These are phyloP conservation scores for Hyphantria cunea DNA, from an alignment of 1,140 invertebrate genomes.

Conservation along the genomic window DNA sequence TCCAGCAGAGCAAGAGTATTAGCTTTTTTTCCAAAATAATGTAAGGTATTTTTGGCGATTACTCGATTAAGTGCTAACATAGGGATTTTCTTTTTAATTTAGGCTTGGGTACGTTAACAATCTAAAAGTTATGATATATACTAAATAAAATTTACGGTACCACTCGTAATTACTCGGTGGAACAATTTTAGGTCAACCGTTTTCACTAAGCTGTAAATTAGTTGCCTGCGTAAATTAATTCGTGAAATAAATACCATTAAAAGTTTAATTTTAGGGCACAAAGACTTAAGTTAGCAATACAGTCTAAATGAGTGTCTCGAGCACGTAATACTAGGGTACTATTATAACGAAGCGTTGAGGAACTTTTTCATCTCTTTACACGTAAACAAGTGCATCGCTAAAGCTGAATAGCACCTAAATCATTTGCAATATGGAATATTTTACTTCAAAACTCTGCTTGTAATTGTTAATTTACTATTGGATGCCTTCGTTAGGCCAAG, in stretches of 20 bases:
- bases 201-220: too few species aligned
- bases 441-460: constrained; percentile 36
- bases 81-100: too few species aligned
- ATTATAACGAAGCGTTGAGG: constrained; percentile 63
- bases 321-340: constrained; percentile 61
- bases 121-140: constrained; percentile 34
- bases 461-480: constrained; percentile 45
- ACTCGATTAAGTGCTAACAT: too few species aligned
- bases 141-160: neutral
- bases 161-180: too few species aligned
- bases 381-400: constrained; percentile 48
- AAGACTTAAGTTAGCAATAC: constrained; percentile 39
- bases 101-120: too few species aligned
- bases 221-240: too few species aligned
- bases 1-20: too few species aligned
- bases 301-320: constrained; percentile 56
- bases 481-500: constrained; percentile 43
- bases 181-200: too few species aligned
- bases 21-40: too few species aligned
- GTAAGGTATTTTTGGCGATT: too few species aligned
- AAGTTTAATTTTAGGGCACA: constrained; percentile 13
- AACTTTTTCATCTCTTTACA: constrained; percentile 59
- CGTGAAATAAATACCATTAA: constrained; percentile 10
- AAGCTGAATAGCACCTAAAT: constrained; percentile 35
- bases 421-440: constrained; percentile 21